Percentiles rank a stretch among this genome's conserved stretches.
Evolutionary conservation across 2,797 vertebrate species (phyloP).

Genomic region (Sarcophilus harrisii): DNA sequence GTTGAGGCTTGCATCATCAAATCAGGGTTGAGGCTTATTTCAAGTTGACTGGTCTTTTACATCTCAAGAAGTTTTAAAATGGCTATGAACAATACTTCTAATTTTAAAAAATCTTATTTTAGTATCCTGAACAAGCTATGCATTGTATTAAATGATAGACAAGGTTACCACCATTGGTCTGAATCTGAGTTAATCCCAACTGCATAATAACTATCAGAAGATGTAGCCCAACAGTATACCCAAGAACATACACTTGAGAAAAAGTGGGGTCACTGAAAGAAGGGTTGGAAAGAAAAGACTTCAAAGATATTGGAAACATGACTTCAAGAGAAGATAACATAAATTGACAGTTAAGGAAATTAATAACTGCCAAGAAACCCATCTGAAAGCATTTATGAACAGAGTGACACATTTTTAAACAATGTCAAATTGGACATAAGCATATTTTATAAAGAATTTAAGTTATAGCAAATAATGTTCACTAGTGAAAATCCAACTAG

Average conservation of each 20-base stretch:
- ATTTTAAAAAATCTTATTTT: constrained; percentile 17
- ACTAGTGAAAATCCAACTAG: neutral
- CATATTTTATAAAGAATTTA: neutral
- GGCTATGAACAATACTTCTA: neutral
- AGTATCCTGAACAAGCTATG: neutral
- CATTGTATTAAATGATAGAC: neutral
- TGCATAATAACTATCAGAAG: neutral
- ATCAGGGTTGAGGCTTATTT: neutral
- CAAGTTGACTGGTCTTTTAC: neutral
- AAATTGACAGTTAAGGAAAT: neutral
- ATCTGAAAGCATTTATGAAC: neutral
- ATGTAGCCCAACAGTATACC: neutral
- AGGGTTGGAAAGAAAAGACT: neutral
- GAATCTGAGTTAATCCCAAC: neutral
- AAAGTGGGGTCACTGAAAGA: accelerated
- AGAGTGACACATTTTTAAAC: neutral
- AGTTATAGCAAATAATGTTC: neutral
- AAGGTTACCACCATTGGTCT: neutral
- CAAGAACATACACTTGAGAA: neutral
- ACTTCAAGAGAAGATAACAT: neutral
- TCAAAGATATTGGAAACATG: neutral
- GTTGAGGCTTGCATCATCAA: neutral
- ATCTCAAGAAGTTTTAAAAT: neutral
- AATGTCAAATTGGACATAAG: neutral
- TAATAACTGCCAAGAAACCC: neutral